Percentiles rank a stretch among this genome's conserved stretches.
Evolutionary conservation across 2,888 invertebrate species (phyloP).

Genomic region (Cabera pusaria): DNA sequence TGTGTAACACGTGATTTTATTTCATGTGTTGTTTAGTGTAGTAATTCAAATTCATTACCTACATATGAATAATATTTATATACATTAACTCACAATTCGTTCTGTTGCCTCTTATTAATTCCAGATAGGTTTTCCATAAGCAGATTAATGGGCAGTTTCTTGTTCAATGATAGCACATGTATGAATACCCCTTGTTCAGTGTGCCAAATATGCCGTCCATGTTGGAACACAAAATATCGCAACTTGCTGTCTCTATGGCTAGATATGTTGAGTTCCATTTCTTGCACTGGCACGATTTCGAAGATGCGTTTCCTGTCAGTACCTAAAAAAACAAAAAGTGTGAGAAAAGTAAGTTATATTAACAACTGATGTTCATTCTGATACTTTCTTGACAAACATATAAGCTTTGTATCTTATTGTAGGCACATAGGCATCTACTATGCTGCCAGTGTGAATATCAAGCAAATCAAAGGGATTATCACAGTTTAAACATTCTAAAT

Average conservation of each 20-base stretch:
- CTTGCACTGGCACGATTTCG: conserved; percentile 65
- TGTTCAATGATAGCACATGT: conserved; percentile 72
- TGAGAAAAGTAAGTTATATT: too few relatives aligned
- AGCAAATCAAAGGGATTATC: too few relatives aligned
- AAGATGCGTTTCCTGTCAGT: conserved; percentile 71
- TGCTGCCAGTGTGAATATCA: too few relatives aligned
- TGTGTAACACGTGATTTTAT: too few relatives aligned
- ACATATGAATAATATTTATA: too few relatives aligned
- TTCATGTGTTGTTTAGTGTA: too few relatives aligned
- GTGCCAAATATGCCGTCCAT: conserved; percentile 83
- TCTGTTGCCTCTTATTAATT: conserved; percentile 79
- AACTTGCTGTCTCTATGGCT: conserved; percentile 68
- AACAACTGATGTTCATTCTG: too few relatives aligned
- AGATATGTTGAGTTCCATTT: conserved; percentile 69
- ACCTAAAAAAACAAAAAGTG: conserved; percentile 64
- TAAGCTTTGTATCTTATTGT: too few relatives aligned
- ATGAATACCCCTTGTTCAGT: conserved; percentile 73
- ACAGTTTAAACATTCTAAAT: too few relatives aligned
- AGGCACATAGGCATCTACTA: too few relatives aligned
- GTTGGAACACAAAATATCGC: conserved; percentile 81
- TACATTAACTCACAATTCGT: conserved; percentile 84
- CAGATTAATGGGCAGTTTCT: conserved; percentile 71
- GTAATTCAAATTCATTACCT: too few relatives aligned
- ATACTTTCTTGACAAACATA: too few relatives aligned
- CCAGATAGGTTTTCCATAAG: conserved; percentile 80